Conservation (phyloP, 1,140 invertebrate species). For the Macrobrachium nipponense region DNA sequence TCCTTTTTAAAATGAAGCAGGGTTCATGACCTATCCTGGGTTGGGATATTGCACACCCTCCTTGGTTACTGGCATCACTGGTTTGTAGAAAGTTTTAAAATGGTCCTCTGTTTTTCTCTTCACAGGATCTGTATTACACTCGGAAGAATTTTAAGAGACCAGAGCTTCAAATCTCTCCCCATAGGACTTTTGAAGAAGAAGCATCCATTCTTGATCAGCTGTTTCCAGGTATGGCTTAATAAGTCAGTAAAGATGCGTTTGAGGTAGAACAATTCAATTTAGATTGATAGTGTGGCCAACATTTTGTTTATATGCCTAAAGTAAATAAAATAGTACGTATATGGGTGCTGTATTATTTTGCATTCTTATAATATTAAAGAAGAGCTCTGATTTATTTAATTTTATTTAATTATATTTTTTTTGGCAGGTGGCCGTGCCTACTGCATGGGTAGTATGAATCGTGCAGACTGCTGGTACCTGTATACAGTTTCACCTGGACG, state of each 20-base stretch:
- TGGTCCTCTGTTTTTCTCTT: constrained; percentile 64
- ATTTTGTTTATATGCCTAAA: neutral
- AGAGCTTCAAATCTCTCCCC: constrained; percentile 86
- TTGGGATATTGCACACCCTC: constrained; percentile 34
- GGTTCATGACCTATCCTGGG: constrained; percentile 49
- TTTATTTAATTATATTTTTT: neutral
- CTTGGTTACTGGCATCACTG: constrained; percentile 38
- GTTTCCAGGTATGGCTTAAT: constrained; percentile 82
- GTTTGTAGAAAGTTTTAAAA: constrained; percentile 7
- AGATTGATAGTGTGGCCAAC: neutral
- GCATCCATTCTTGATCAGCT: constrained; percentile 86
- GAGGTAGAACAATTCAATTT: neutral
- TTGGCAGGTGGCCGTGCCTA: constrained; percentile 54
- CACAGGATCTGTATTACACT: constrained; percentile 95
- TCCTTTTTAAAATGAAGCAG: constrained; percentile 25
- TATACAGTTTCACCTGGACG: constrained; percentile 79
- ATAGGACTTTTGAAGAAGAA: constrained; percentile 91
- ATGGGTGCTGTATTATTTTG: no score
- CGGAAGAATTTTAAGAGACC: constrained; percentile 96
- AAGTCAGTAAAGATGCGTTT: neutral
- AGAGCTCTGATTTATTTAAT: neutral
- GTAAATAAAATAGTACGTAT: no score
- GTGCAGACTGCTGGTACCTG: constrained; percentile 83
- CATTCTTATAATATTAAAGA: no score
- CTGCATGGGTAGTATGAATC: constrained; percentile 68